Evolutionary conservation across 2,797 vertebrate genomes (phyloP).

Genomic region (Jordanella pulchra): DNA sequence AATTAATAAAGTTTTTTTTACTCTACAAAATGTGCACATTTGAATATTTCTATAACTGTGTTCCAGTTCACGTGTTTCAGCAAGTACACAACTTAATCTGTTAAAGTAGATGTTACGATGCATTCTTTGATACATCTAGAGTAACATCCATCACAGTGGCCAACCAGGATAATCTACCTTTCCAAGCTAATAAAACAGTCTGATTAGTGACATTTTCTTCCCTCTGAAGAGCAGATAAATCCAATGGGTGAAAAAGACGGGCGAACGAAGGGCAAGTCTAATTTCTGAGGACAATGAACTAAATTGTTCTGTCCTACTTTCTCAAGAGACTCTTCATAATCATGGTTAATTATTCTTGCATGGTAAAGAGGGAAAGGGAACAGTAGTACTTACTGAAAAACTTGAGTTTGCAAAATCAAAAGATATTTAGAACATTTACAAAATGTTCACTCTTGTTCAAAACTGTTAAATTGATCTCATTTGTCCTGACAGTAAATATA

Average conservation of each 20-base stretch:
- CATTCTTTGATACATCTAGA: slow-evolving; percentile 41
- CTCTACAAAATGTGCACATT: slow-evolving; percentile 45
- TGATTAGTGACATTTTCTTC: slow-evolving; percentile 63
- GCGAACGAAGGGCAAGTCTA: slow-evolving; percentile 66
- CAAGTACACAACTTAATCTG: slow-evolving; percentile 45
- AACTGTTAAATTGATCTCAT: neutral
- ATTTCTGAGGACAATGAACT: slow-evolving; percentile 73
- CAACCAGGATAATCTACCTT: slow-evolving; percentile 61
- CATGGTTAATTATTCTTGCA: slow-evolving; percentile 72
- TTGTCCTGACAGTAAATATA: neutral
- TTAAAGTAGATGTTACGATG: slow-evolving; percentile 42
- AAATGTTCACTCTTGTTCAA: slow-evolving; percentile 20
- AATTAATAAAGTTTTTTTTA: slow-evolving; percentile 53
- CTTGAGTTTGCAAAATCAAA: slow-evolving; percentile 41
- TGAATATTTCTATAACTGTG: slow-evolving; percentile 41
- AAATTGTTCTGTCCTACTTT: slow-evolving; percentile 77
- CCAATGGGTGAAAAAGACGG: slow-evolving; percentile 43
- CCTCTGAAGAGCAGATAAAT: slow-evolving; percentile 55
- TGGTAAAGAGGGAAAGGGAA: slow-evolving; percentile 62
- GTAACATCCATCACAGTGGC: slow-evolving; percentile 46
- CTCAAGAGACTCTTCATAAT: slow-evolving; percentile 80
- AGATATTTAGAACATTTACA: slow-evolving; percentile 25
- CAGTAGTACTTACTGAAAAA: slow-evolving; percentile 48
- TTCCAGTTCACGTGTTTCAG: slow-evolving; percentile 29
- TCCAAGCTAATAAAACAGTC: slow-evolving; percentile 66